Evolutionary conservation across 2,888 invertebrate species (phyloP), one percentile per base, ranked within the genome.

Genomic region (Eristalis tenax): DNA sequence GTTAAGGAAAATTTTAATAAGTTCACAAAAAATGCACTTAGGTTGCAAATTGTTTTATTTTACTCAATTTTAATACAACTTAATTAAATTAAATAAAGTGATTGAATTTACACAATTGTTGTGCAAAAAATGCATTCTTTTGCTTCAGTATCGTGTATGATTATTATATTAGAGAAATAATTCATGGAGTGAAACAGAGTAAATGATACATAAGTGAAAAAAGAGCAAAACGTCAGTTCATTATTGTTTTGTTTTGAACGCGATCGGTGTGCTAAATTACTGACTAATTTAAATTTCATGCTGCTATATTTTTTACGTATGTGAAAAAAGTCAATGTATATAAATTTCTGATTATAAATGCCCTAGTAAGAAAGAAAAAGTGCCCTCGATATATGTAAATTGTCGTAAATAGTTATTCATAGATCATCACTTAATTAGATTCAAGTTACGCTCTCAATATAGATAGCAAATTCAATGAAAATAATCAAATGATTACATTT

Each of bases 181-280:
- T 50, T 50, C 50, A 8, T 10, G 18, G 70, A 68, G 61, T 26
- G 59, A 50, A 71, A 64, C 15, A 63, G 40, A 70, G 43, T 32
- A 22, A 26, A 61, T 68, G 66, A 4, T 26, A 22, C n/a, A 68
- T 43, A 43, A n/a, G 6, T 43, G 18, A 38, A 28, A 40, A 35
- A 40, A 61, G 43, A 56, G 28, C 18, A 61, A 71, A 76, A 63
- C 61, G 57, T 74, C 69, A 61, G 59, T 69, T 81, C 15, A 26
- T 63, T 78, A 68, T 79, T 86, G 78, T 83, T 86, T 83, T 83
- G 86, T 59, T 83, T 65, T 73, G 77, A 84, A 81, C 82, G 78
- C 70, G 70, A 70, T 86, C 76, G 73, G 77, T 78, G 83, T 86
- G 59, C 11, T 59, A 6, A 5, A 59, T 59, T 13, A 59, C n/a